These are phyloP conservation scores for Drosophila pegasa DNA, from an alignment of 2,888 invertebrate genomes.

Conservation along the genomic window DNA sequence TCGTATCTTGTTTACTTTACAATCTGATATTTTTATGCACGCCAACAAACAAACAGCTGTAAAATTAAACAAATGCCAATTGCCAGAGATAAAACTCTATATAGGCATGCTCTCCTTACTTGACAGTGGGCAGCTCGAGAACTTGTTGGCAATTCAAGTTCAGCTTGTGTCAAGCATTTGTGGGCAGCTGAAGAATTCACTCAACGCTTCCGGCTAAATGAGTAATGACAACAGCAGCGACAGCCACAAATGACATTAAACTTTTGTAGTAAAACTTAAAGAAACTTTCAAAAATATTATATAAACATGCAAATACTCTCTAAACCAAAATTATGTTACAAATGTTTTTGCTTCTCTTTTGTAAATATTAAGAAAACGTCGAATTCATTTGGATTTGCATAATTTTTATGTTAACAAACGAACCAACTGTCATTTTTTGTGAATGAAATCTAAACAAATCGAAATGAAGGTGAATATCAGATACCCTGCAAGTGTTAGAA, in stretches of 20 bases:
- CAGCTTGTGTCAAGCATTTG: slow-evolving; percentile 16
- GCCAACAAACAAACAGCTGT: slow-evolving; percentile 19
- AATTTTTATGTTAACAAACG: slow-evolving; percentile 38
- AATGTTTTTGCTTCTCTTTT: background rate
- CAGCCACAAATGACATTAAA: background rate
- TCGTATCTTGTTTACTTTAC: slow-evolving; percentile 21
- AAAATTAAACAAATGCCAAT: slow-evolving; percentile 39
- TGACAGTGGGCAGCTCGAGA: slow-evolving; percentile 39
- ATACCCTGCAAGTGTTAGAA: slow-evolving; percentile 13
- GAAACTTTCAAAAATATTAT: slow-evolving; percentile 24
- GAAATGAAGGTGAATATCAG: background rate
- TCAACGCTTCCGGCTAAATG: slow-evolving; percentile 40
- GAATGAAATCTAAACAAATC: slow-evolving; percentile 8
- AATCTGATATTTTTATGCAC: slow-evolving; percentile 1
- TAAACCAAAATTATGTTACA: slow-evolving; percentile 17
- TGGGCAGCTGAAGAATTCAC: slow-evolving; percentile 46
- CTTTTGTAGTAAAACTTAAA: background rate
- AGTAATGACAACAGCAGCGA: slow-evolving; percentile 5
- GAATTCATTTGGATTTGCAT: slow-evolving; percentile 51
- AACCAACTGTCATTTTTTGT: slow-evolving; percentile 24
- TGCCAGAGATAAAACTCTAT: slow-evolving; percentile 26
- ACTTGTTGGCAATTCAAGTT: slow-evolving; percentile 27
- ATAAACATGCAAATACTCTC: slow-evolving; percentile 15
- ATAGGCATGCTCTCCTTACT: background rate
- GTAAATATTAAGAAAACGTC: slow-evolving; percentile 13